These are phyloP conservation scores for Bombyx mori DNA, from an alignment of 1,140 invertebrate species.

Conservation along the genomic window ASM3026992v2 NC_085114.1:7609501-7610000, in stretches of 20 bases:
- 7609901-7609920: constrained; percentile 5
- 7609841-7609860: constrained; percentile 43
- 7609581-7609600: too few species aligned
- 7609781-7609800: constrained; percentile 35
- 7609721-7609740: constrained; percentile 39
- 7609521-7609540: too few species aligned
- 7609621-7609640: too few species aligned
- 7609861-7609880: background rate
- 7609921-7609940: constrained; percentile 79
- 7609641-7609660: too few species aligned
- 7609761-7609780: constrained; percentile 29
- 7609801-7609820: constrained; percentile 53
- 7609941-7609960: constrained; percentile 93
- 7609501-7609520: too few species aligned
- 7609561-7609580: too few species aligned
- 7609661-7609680: too few species aligned
- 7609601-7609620: too few species aligned
- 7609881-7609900: background rate
- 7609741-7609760: constrained; percentile 45
- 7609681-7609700: too few species aligned
- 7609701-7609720: constrained; percentile 14
- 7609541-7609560: too few species aligned
- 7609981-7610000: constrained; percentile 79
- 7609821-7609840: constrained; percentile 51
- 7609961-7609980: constrained; percentile 92